Base-by-base conservation (phyloP, 2,797 vertebrate genomes). In the Capromys pilorides region DNA sequence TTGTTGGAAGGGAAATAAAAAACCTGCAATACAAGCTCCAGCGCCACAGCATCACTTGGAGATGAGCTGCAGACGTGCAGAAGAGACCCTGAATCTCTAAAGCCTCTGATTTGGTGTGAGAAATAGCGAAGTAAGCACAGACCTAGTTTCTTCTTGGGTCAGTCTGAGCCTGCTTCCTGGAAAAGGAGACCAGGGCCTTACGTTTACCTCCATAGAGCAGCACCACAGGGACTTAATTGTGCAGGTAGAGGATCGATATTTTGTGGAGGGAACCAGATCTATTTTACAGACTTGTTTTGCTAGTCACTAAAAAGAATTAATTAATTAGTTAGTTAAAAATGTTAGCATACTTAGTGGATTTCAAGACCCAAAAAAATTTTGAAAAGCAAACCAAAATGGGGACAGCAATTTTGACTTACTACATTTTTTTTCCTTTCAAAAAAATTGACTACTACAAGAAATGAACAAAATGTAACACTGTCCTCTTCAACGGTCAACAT, bases 1-100 rank as follows among this genome's bases (percentile, higher is more conserved):
- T 59, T 24, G 26, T 4, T 1, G 6, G 3, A 26, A 3, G 0
- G 6, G 3, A 26, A 3, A 6, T 21, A 24, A 13, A 31, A 61
- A 41, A 62, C 22, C 24, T 4, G 24, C 16, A 69, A 36, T 39
- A 9, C 8, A 36, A 41, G 39, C 10, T 21, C 18, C 16, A 82
- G 6, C 33, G 61, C 54, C 33, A 31, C 54, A 49, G 19, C 11
- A 75, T 4, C 26, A 45, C 36, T 78, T 45, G 49, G 19, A 80
- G 62, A 62, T 71, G 41, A 24, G 41, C 19, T 13, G 33, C 62
- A 10, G 41, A 7, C 33, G 3, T 78, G 6, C 2, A 3, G 12
- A 3, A n/a, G 26, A 67, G 33, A 6, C 12, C 24, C 14, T 73
- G 45, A 75, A 14, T 89, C 61, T 78, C 31, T 66, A 88, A 85